Conservation (phyloP, 2,888 invertebrate species). For the Epistrophella euchroma region DNA sequence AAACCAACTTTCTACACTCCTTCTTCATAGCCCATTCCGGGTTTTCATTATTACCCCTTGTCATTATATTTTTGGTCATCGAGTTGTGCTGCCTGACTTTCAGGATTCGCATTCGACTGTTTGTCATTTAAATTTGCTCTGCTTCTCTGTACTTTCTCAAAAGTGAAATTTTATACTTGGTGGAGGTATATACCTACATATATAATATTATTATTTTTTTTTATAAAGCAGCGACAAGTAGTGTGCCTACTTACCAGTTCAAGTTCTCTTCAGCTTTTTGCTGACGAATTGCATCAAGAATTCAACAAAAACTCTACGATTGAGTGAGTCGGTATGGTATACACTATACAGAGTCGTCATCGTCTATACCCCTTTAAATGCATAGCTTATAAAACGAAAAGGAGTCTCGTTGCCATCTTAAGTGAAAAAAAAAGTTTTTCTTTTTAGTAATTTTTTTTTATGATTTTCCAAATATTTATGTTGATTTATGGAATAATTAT, state of each 20-base stretch:
- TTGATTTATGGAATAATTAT: conserved; percentile 70
- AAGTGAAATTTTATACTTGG: conserved; percentile 38
- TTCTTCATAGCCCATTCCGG: background rate
- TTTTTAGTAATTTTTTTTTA: conserved; percentile 12
- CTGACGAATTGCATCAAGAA: conserved; percentile 50
- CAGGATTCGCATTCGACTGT: conserved; percentile 64
- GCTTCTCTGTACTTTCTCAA: conserved; percentile 32
- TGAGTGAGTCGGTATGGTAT: conserved; percentile 33
- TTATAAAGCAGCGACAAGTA: background rate
- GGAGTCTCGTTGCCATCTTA: background rate
- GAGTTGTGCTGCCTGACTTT: conserved; percentile 40
- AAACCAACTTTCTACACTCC: conserved; percentile 24
- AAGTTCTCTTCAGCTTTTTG: conserved; percentile 46
- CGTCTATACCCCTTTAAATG: background rate
- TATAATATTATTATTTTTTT: background rate
- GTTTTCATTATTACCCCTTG: conserved; percentile 10
- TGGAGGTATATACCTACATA: background rate
- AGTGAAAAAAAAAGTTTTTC: background rate
- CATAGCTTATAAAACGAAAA: background rate
- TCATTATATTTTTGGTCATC: conserved; percentile 46
- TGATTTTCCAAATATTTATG: conserved; percentile 63
- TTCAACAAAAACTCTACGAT: conserved; percentile 34
- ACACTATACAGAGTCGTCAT: conserved; percentile 6
- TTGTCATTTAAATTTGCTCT: conserved; percentile 69
- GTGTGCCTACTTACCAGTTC: conserved; percentile 59